A percentile compares a stretch with the other conserved stretches of the same genome.
Evolutionary conservation across 2,888 invertebrate genomes (phyloP).

Genomic region (Euplexia lucipara): DNA sequence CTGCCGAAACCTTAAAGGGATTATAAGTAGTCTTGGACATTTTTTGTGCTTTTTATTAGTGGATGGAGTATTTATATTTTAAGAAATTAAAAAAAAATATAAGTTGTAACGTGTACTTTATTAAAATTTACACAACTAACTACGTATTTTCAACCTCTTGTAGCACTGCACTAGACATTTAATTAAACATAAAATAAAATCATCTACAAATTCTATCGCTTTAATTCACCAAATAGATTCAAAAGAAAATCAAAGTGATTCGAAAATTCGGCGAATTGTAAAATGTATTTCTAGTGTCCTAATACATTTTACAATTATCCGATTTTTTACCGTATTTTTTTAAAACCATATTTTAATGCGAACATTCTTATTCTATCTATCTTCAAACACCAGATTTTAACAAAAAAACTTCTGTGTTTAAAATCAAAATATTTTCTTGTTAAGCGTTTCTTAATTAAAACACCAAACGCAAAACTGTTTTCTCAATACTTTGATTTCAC

Average conservation of each 20-base stretch:
- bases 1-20: no score
- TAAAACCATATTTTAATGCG: slow-evolving; percentile 4
- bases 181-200: background rate
- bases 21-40: no score
- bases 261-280: no score
- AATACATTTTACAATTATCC: slow-evolving; percentile 7
- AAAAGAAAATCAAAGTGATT: slow-evolving; percentile 1
- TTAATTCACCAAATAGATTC: background rate
- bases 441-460: slow-evolving; percentile 68
- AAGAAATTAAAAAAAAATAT: no score
- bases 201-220: background rate
- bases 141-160: no score
- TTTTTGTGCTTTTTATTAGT: no score
- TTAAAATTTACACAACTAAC: background rate
- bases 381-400: slow-evolving; percentile 38
- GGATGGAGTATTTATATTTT: no score
- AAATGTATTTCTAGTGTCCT: no score
- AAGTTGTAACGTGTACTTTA: no score
- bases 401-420: slow-evolving; percentile 53
- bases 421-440: slow-evolving; percentile 54
- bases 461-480: slow-evolving; percentile 67
- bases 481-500: slow-evolving; percentile 56
- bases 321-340: background rate
- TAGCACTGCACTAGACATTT: background rate
- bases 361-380: slow-evolving; percentile 24